Conservation (phyloP, 2,113 vertebrate genomes). For the Stomatorhinus ivindoensis region DNA sequence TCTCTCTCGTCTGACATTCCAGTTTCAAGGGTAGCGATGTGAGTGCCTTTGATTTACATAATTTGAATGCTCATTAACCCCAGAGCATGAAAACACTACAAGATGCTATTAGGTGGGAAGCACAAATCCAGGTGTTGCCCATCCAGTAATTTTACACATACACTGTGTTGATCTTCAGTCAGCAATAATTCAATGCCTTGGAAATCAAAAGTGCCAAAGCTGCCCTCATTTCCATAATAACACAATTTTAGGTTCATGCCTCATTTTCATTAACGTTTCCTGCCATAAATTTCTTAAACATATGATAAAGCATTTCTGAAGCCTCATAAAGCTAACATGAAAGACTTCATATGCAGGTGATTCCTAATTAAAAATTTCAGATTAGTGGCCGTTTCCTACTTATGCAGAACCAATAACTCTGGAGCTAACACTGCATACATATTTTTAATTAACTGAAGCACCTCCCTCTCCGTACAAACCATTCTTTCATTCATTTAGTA, state of each 20-base stretch:
- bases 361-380: constrained; percentile 77
- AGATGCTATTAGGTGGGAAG: constrained; percentile 33
- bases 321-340: constrained; percentile 79
- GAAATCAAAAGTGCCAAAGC: constrained; percentile 58
- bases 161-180: constrained; percentile 48
- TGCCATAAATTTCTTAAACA: constrained; percentile 79
- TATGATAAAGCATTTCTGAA: constrained; percentile 82
- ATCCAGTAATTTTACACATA: constrained; percentile 60
- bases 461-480: constrained; percentile 23
- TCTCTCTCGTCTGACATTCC: constrained; percentile 17
- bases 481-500: constrained; percentile 59
- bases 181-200: constrained; percentile 54
- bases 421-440: constrained; percentile 30
- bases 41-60: constrained; percentile 21
- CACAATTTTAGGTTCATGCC: constrained; percentile 74
- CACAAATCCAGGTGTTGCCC: constrained; percentile 30
- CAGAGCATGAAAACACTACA: constrained; percentile 1
- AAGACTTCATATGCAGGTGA: constrained; percentile 72
- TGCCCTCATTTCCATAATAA: constrained; percentile 69
- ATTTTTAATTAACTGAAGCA: constrained; percentile 16
- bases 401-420: constrained; percentile 50
- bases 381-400: constrained; percentile 60
- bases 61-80: constrained; percentile 27
- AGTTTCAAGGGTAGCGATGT: constrained; percentile 24
- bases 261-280: constrained; percentile 81